Evolutionary conservation across 1,140 invertebrate genomes (phyloP).

Genomic region (Drosophila auraria): DNA sequence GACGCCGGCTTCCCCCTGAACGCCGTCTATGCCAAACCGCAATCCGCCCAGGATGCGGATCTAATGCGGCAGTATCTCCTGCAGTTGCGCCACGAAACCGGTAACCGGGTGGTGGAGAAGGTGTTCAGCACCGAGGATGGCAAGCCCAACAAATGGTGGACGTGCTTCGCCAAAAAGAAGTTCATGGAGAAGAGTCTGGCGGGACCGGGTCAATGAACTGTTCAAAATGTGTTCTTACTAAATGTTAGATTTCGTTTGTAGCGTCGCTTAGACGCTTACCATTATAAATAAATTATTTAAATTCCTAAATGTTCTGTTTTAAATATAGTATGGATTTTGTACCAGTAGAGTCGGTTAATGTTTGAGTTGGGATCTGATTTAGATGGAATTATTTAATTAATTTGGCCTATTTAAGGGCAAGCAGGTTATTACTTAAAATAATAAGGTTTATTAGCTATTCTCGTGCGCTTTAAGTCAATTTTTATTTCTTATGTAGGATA

Average conservation of each 20-base stretch:
- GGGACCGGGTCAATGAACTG: slow-evolving; percentile 75
- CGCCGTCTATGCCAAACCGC: slow-evolving; percentile 97
- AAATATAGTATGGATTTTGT: neutral
- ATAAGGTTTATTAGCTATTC: too few relatives aligned
- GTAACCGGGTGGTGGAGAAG: slow-evolving; percentile 94
- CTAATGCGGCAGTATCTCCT: slow-evolving; percentile 96
- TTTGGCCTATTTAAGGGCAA: too few relatives aligned
- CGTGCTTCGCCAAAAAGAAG: slow-evolving; percentile 99
- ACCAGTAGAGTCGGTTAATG: neutral
- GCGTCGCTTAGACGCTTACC: neutral
- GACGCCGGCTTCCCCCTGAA: slow-evolving; percentile 98
- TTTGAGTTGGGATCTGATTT: too few relatives aligned
- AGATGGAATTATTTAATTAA: too few relatives aligned
- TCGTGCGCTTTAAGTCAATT: too few relatives aligned
- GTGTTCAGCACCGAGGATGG: slow-evolving; percentile 96
- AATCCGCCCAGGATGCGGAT: slow-evolving; percentile 92
- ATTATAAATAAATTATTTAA: slow-evolving; percentile 31
- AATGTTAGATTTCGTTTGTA: slow-evolving; percentile 4
- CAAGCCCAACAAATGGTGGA: slow-evolving; percentile 99
- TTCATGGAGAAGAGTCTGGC: slow-evolving; percentile 99
- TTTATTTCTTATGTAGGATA: too few relatives aligned
- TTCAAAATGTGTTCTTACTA: neutral
- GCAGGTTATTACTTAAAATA: too few relatives aligned
- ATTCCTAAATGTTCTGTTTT: neutral
- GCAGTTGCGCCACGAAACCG: slow-evolving; percentile 98